phyloP scores from a whole-genome alignment of 2,797 vertebrate genomes.

The Morelia viridis region DNA sequence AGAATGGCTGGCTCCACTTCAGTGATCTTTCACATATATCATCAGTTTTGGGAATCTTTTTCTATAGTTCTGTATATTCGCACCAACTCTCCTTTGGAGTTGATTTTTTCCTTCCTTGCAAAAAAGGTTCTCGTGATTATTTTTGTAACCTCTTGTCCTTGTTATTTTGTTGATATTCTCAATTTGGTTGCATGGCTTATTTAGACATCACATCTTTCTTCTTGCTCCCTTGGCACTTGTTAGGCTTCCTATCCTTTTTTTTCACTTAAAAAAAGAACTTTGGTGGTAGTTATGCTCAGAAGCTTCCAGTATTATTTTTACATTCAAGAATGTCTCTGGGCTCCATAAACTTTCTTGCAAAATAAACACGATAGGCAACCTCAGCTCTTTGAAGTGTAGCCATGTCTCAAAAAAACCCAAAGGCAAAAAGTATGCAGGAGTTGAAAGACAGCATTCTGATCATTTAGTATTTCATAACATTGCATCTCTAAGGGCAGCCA shows the following conservation, averaged over 20 bases:
- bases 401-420: background rate
- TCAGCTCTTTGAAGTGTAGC: background rate
- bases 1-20: background rate
- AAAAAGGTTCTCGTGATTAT: background rate
- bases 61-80: background rate
- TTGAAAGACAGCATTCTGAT: background rate
- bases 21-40: background rate
- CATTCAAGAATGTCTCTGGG: background rate
- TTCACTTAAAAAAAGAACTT: background rate
- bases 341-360: background rate
- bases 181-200: background rate
- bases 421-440: background rate
- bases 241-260: background rate
- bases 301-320: background rate
- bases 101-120: background rate
- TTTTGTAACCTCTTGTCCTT: background rate
- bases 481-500: background rate
- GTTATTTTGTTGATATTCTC: background rate
- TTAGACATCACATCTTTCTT: background rate
- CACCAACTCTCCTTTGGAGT: background rate
- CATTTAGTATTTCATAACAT: background rate
- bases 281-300: background rate
- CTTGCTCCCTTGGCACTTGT: background rate
- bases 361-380: background rate
- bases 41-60: background rate